Conservation (phyloP, 1,140 invertebrate species). For the Aphelinus atriplicis region DNA sequence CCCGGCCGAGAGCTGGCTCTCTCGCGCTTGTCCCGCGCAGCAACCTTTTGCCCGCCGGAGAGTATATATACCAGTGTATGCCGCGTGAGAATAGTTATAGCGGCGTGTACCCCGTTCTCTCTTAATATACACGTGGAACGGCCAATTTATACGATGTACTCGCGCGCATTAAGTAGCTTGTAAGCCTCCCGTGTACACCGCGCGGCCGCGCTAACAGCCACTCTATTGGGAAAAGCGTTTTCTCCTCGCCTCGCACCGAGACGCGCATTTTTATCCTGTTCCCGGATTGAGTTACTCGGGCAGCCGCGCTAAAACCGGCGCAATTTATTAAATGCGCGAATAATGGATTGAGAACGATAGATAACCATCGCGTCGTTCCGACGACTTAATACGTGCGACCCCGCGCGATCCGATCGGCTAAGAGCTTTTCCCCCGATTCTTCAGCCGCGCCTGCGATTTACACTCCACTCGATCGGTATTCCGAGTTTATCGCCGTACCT, state of each 20-base stretch:
- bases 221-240: not conserved
- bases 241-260: too few relatives aligned
- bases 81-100: slow-evolving; percentile 38
- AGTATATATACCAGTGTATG: not conserved
- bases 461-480: too few relatives aligned
- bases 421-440: too few relatives aligned
- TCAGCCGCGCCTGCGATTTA: too few relatives aligned
- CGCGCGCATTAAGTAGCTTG: slow-evolving; percentile 25
- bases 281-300: not conserved
- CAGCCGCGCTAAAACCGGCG: not conserved
- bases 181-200: not conserved
- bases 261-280: not conserved
- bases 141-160: slow-evolving; percentile 25
- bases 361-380: too few relatives aligned
- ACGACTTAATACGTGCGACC: too few relatives aligned
- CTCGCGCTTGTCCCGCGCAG: slow-evolving; percentile 4
- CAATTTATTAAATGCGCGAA: not conserved
- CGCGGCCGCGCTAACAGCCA: not conserved
- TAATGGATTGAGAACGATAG: not conserved
- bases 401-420: too few relatives aligned
- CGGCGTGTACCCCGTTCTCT: slow-evolving; percentile 4
- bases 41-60: slow-evolving; percentile 29
- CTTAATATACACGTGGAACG: slow-evolving; percentile 29
- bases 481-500: too few relatives aligned
- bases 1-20: not conserved